Percentiles rank a stretch among this genome's conserved stretches.
phyloP scores from a whole-genome alignment of 2,797 vertebrate genomes.

The Adelosebastes latens region DNA sequence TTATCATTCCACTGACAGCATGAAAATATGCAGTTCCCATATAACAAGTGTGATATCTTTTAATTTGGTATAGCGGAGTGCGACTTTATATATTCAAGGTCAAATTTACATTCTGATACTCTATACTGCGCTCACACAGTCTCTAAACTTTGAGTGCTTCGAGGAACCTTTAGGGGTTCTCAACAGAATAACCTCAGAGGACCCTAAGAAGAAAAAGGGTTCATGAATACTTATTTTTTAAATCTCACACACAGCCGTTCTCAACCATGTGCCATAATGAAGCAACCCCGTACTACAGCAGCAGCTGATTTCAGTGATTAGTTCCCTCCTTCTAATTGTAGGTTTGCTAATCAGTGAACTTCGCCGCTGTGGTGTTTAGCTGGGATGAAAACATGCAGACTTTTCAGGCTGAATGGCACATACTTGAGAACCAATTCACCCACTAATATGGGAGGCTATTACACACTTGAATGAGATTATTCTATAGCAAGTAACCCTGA shows the following conservation, averaged over 20 bases:
- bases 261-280: not conserved
- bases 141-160: conserved; percentile 8
- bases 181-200: conserved; percentile 23
- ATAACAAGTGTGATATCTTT: not conserved
- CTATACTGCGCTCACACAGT: not conserved
- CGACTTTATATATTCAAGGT: conserved; percentile 45
- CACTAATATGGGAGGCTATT: not conserved
- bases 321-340: conserved; percentile 28
- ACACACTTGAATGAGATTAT: conserved; percentile 16
- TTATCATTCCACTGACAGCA: not conserved
- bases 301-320: conserved; percentile 28
- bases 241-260: conserved; percentile 16
- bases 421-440: conserved; percentile 10
- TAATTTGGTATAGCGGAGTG: not conserved
- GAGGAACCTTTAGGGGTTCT: conserved; percentile 58
- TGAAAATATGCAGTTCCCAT: not conserved
- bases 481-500: not conserved
- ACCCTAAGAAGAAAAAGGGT: not conserved
- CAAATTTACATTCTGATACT: conserved; percentile 31
- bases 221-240: conserved; percentile 13
- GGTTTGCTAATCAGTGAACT: conserved; percentile 27
- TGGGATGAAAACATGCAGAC: not conserved
- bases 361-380: not conserved
- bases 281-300: not conserved
- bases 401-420: conserved; percentile 3